Evolutionary conservation across 1,140 invertebrate species (phyloP).

Genomic region (Apolygus lucorum): DNA sequence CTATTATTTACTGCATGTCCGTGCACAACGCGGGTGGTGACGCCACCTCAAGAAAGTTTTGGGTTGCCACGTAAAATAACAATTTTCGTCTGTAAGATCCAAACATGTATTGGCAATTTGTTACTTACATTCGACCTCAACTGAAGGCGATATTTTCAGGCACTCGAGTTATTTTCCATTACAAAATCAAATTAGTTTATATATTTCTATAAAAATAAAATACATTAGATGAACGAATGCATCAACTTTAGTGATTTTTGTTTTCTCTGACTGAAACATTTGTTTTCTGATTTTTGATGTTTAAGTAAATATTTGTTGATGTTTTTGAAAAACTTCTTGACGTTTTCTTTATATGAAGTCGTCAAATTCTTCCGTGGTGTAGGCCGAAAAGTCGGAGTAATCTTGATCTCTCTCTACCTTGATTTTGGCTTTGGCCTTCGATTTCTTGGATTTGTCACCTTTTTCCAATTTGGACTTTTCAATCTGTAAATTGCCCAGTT

Average conservation of each 20-base stretch:
- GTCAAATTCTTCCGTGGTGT: not conserved
- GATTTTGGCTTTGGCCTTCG: conserved; percentile 57
- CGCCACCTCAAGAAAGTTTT: no score
- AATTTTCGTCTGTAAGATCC: no score
- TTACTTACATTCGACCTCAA: no score
- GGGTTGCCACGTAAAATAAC: no score
- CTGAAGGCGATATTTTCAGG: no score
- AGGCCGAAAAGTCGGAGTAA: conserved; percentile 1
- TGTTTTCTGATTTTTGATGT: not conserved
- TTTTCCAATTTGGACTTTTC: conserved; percentile 67
- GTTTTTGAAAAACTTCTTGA: not conserved
- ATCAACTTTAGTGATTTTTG: not conserved
- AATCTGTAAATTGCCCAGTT: conserved; percentile 64
- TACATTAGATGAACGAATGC: not conserved
- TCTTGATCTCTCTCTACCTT: conserved; percentile 66
- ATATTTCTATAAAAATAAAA: not conserved
- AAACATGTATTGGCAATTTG: no score
- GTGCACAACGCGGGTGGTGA: no score
- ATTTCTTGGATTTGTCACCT: conserved; percentile 51
- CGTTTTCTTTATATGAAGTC: not conserved
- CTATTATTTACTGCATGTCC: no score
- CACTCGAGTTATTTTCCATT: no score
- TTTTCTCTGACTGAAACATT: not conserved
- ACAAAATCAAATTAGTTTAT: not conserved
- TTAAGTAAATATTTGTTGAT: not conserved